phyloP scores from a whole-genome alignment of 2,888 invertebrate species.

The Dorcus hopei region DNA sequence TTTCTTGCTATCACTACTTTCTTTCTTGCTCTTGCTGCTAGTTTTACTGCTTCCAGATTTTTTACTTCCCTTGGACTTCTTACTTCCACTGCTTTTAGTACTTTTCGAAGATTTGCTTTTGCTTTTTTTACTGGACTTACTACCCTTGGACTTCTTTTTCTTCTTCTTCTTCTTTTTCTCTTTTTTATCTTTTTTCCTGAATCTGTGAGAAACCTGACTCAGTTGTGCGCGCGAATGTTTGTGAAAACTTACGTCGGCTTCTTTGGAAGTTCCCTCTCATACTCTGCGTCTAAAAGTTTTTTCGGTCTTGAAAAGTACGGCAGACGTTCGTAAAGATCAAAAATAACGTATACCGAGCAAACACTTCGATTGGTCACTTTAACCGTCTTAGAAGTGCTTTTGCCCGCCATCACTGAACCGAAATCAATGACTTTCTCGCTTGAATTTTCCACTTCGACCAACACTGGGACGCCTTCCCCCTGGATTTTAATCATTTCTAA shows the following conservation, averaged over 20 bases:
- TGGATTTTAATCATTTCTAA: constrained; percentile 53
- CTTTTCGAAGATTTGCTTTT: constrained; percentile 1
- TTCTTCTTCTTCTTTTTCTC: constrained; percentile 11
- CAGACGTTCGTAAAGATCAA: constrained; percentile 54
- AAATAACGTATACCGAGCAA: constrained; percentile 54
- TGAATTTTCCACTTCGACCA: constrained; percentile 43
- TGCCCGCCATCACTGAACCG: constrained; percentile 48
- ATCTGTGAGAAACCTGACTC: neutral
- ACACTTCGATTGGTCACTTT: constrained; percentile 59
- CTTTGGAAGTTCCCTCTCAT: constrained; percentile 26
- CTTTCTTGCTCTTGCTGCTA: constrained; percentile 23
- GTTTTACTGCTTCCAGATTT: constrained; percentile 15
- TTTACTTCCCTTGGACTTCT: constrained; percentile 20
- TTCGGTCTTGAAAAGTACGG: constrained; percentile 33
- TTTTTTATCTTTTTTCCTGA: neutral
- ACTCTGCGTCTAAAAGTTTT: constrained; percentile 30
- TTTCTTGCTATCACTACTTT: constrained; percentile 21
- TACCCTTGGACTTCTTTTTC: constrained; percentile 20
- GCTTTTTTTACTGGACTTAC: constrained; percentile 12
- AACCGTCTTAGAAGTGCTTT: constrained; percentile 53
- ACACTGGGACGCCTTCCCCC: constrained; percentile 55
- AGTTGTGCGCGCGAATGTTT: neutral
- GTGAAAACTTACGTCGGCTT: neutral
- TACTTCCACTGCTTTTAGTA: constrained; percentile 11
- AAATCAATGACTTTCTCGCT: constrained; percentile 47